phyloP scores from a whole-genome alignment of 2,113 vertebrate species.

The Hirundichthys speculiger region DNA sequence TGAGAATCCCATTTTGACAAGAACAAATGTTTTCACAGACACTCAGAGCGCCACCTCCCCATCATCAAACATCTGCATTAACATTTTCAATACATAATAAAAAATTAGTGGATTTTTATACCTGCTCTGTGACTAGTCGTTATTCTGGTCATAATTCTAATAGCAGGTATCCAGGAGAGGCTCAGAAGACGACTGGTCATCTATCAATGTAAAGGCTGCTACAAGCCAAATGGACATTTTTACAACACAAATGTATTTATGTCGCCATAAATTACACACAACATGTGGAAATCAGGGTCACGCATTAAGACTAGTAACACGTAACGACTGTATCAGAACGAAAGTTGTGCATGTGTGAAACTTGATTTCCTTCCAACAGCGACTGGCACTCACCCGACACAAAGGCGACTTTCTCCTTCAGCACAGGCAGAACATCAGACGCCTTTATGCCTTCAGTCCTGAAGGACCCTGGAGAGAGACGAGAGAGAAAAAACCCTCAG shows the following conservation, averaged over 20 bases:
- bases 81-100: not conserved
- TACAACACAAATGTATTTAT: no score
- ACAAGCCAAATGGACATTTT: no score
- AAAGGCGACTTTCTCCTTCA: constrained; percentile 99
- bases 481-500: constrained; percentile 13
- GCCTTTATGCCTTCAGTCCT: constrained; percentile 96
- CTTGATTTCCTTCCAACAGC: not conserved
- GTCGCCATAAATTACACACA: no score
- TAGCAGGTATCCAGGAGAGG: no score
- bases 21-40: constrained; percentile 1
- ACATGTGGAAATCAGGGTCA: no score
- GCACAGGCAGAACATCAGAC: constrained; percentile 93
- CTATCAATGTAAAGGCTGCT: no score
- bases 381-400: constrained; percentile 90
- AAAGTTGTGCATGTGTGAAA: not conserved
- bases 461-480: constrained; percentile 85
- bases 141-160: not conserved
- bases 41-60: not conserved
- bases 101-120: not conserved
- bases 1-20: not conserved
- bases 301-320: no score
- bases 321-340: not conserved
- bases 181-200: no score
- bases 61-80: not conserved
- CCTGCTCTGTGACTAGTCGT: not conserved